Evolutionary conservation across 2,888 invertebrate genomes (phyloP).

Genomic region (Caenorhabditis japonica): DNA sequence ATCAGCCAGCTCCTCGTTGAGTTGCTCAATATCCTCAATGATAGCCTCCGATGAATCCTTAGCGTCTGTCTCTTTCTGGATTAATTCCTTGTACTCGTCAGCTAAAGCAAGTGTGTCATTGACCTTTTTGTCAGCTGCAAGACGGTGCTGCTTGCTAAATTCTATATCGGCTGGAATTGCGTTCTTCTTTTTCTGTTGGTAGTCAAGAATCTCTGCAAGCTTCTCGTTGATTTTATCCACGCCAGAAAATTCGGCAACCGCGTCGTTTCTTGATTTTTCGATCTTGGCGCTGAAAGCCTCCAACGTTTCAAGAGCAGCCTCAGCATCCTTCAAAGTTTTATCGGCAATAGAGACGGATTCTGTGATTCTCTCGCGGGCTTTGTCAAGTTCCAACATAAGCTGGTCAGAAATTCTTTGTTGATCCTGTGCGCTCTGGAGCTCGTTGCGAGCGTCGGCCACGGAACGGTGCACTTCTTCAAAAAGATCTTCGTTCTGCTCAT

Average conservation of each 20-base stretch:
- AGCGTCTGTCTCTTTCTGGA: constrained; percentile 42
- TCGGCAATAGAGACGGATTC: constrained; percentile 89
- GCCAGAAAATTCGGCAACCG: constrained; percentile 85
- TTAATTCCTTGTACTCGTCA: constrained; percentile 25
- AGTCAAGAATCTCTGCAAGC: constrained; percentile 82
- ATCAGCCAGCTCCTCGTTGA: constrained; percentile 59
- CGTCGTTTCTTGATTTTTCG: constrained; percentile 86
- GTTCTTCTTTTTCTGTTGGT: constrained; percentile 12
- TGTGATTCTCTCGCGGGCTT: constrained; percentile 83
- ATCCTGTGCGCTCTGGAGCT: constrained; percentile 81
- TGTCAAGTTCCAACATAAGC: constrained; percentile 86
- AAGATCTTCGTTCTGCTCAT: constrained; percentile 80
- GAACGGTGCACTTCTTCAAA: constrained; percentile 81
- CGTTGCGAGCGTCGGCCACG: constrained; percentile 78
- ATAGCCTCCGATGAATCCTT: constrained; percentile 56
- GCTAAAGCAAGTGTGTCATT: constrained; percentile 5
- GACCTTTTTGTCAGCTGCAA: constrained; percentile 27
- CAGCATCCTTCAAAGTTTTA: constrained; percentile 85
- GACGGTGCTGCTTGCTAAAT: constrained; percentile 5
- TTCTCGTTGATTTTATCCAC: constrained; percentile 85
- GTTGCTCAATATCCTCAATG: constrained; percentile 54
- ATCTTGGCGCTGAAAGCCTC: constrained; percentile 89
- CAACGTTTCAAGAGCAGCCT: constrained; percentile 86
- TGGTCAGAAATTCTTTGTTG: constrained; percentile 86
- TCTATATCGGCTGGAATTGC: constrained; percentile 23